Evolutionary conservation across 2,888 invertebrate genomes (phyloP).

Genomic region (Deroplatys truncata): DNA sequence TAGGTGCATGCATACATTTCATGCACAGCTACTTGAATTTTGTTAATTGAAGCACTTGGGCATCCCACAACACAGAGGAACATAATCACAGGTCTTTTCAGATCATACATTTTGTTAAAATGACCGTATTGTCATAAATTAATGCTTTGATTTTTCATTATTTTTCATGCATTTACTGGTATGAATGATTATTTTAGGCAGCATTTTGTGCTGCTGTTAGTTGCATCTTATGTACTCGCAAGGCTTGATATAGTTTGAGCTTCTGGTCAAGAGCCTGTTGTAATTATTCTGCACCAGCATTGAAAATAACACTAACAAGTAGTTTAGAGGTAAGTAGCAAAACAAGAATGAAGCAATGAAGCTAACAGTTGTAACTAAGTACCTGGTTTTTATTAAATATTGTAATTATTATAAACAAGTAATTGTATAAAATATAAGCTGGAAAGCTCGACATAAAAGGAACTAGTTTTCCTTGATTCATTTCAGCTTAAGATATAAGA

Average conservation of each 20-base stretch:
- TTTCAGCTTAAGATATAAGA: conserved; percentile 22
- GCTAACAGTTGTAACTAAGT: conserved; percentile 29
- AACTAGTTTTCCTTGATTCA: conserved; percentile 1
- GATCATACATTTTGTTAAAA: background rate
- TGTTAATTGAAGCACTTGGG: no score
- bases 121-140: background rate
- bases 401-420: conserved; percentile 24
- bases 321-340: conserved; percentile 5
- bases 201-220: background rate
- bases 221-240: background rate
- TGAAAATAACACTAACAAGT: background rate
- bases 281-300: background rate
- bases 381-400: conserved; percentile 30
- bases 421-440: conserved; percentile 26
- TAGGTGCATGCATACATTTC: no score
- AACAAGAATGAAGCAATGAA: conserved; percentile 15
- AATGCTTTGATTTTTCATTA: background rate
- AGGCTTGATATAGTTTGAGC: background rate
- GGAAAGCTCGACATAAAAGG: conserved; percentile 15
- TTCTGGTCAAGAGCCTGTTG: background rate
- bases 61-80: background rate
- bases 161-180: background rate
- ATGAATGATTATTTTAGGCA: background rate
- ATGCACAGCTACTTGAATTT: no score
- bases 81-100: background rate